Base-by-base conservation (phyloP, 1,140 invertebrate species). In the Nasonia giraulti region DNA sequence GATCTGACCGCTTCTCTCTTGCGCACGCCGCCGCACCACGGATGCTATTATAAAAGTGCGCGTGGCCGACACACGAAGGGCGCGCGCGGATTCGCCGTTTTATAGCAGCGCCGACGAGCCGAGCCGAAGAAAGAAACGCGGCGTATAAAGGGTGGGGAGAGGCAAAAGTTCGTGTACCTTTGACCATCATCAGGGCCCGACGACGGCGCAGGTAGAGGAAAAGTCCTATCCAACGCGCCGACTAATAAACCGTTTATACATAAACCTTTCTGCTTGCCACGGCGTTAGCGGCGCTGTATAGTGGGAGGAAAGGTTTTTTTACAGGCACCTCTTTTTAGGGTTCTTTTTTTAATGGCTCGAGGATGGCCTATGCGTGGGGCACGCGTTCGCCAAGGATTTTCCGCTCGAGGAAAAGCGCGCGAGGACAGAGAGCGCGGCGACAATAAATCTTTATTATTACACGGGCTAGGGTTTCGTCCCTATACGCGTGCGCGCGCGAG, bases 1-100 rank as follows among this genome's bases (percentile, higher is more conserved):
- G 89, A 88, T 87, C 89, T 90, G 91, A 90, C 90, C 91, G 89
- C 89, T 90, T 86, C 50, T 66, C 12, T 66, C 27, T n/a, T 7
- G 40, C 71, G 40, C 71, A 6, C 50, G 27, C 3, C 33, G 5
- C 78, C 50, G 2, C 14, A 14, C 1, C 73, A 5, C 74, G 33
- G 10, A 23, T 44, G 55, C 55, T 62, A 40, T 76, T 80, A 85
- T 87, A 87, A 87, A 86, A 88, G 88, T 89, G 86, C 92, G 92
- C 92, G 92, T 93, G 92, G 90, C 92, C 87, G 92, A 91, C 92
- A 92, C 92, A 93, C 92, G 92, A 92, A 87, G 87, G 87, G 87
- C 89, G 87, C 85, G 86, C 87, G 87, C 82, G 86, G 88, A 88
- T 90, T 88, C 87, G 86, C 86, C 77, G 86, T 90, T 91, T 92